phyloP scores from a whole-genome alignment of 35 echinoderm and acorn worm genomes.

The Apostichopus parvimensis region DNA sequence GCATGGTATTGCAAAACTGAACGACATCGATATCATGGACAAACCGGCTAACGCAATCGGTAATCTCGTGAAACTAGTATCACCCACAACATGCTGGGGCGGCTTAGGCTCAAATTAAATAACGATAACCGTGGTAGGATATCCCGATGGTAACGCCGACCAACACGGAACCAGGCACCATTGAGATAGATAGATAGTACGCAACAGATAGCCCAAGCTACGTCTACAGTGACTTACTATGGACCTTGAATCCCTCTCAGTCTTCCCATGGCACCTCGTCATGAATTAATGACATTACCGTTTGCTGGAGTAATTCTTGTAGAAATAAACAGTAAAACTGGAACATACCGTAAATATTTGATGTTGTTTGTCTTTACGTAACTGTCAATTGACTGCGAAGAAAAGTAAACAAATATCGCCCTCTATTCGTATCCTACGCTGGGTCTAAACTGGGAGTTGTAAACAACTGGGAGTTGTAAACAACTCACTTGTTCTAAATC shows the following conservation, averaged over 20 bases:
- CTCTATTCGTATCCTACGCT: neutral
- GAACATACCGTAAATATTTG: too few species aligned
- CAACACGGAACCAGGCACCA: too few species aligned
- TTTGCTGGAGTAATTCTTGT: neutral
- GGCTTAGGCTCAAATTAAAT: neutral
- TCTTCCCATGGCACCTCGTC: neutral
- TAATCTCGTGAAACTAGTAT: neutral
- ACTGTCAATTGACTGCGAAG: neutral
- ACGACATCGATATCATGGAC: too few species aligned
- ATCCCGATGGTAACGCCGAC: neutral
- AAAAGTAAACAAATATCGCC: neutral
- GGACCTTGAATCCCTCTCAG: neutral
- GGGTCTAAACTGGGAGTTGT: too few species aligned
- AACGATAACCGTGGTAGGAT: neutral
- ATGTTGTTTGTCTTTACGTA: neutral
- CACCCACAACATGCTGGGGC: neutral
- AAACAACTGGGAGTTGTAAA: too few species aligned
- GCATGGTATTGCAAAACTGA: too few species aligned
- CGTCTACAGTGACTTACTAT: neutral
- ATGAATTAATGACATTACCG: neutral
- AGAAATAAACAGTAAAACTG: neutral
- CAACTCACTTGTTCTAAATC: too few species aligned
- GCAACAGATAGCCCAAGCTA: neutral
- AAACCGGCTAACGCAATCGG: too few species aligned
- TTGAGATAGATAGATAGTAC: too few species aligned